These are phyloP conservation scores for Stenodera caucasica DNA, from an alignment of 2,888 invertebrate species.

Conservation along the genomic window DNA sequence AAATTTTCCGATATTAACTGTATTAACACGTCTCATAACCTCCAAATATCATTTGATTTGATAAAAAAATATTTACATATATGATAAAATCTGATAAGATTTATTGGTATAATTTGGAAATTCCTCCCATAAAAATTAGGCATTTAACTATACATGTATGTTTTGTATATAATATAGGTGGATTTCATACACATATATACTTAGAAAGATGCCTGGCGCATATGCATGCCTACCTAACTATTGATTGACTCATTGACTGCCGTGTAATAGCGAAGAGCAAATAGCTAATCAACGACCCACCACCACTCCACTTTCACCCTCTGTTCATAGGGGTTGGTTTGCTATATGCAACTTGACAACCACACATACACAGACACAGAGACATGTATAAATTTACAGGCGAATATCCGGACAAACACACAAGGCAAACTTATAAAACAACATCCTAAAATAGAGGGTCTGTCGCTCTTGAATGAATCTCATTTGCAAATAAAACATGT, in stretches of 20 bases:
- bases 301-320: constrained; percentile 21
- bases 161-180: too few species aligned
- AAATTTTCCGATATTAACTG: too few species aligned
- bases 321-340: constrained; percentile 27
- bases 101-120: not conserved
- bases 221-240: constrained; percentile 44
- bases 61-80: too few species aligned
- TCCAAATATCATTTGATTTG: not conserved
- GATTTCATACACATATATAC: constrained; percentile 23
- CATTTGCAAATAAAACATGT: constrained; percentile 3
- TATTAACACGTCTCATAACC: not conserved
- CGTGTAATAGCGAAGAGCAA: constrained; percentile 39
- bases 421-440: not conserved
- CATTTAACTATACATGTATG: constrained; percentile 15
- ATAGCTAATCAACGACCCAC: constrained; percentile 40
- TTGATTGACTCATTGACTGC: constrained; percentile 45
- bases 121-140: not conserved
- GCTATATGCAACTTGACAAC: constrained; percentile 4
- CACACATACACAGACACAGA: constrained; percentile 6
- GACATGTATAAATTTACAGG: constrained; percentile 9
- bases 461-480: not conserved
- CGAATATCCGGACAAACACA: constrained; percentile 4
- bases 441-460: not conserved
- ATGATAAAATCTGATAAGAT: too few species aligned
- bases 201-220: constrained; percentile 35